A percentile compares a stretch with the other conserved stretches of the same genome.
phyloP scores from a whole-genome alignment of 2,888 invertebrate genomes.

The Pomacea canaliculata region DNA sequence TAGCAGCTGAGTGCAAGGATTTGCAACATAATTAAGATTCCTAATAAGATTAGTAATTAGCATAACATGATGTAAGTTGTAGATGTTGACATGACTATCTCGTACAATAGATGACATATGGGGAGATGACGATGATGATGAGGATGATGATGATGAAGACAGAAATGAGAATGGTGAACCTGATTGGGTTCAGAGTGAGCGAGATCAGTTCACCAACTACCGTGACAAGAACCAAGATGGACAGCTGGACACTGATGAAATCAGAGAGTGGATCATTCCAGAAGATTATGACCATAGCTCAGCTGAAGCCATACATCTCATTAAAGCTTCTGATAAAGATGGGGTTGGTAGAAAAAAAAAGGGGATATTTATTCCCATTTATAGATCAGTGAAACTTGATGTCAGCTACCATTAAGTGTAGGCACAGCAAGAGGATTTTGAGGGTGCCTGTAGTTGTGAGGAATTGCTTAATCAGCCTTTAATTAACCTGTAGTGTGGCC shows the following conservation, averaged over 20 bases:
- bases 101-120: slow-evolving; percentile 9
- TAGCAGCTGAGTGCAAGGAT: no score
- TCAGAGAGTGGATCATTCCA: slow-evolving; percentile 88
- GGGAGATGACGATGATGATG: slow-evolving; percentile 20
- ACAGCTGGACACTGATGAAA: slow-evolving; percentile 88
- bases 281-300: slow-evolving; percentile 96
- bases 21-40: no score
- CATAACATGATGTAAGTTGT: no score
- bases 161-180: slow-evolving; percentile 76
- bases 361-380: no score
- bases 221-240: slow-evolving; percentile 86
- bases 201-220: slow-evolving; percentile 87
- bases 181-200: slow-evolving; percentile 93
- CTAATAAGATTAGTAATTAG: no score
- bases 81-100: slow-evolving; percentile 6
- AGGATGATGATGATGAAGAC: slow-evolving; percentile 15
- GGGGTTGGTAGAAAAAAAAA: slow-evolving; percentile 70
- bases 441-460: no score
- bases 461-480: no score
- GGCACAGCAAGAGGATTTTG: no score
- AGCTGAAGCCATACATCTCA: slow-evolving; percentile 92
- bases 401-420: no score
- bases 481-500: no score
- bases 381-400: no score
- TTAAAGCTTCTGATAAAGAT: slow-evolving; percentile 91